Percentiles rank a stretch among this genome's conserved stretches.
Conservation (phyloP, 2,888 invertebrate species). For the Heteromyza rotundicornis region DNA sequence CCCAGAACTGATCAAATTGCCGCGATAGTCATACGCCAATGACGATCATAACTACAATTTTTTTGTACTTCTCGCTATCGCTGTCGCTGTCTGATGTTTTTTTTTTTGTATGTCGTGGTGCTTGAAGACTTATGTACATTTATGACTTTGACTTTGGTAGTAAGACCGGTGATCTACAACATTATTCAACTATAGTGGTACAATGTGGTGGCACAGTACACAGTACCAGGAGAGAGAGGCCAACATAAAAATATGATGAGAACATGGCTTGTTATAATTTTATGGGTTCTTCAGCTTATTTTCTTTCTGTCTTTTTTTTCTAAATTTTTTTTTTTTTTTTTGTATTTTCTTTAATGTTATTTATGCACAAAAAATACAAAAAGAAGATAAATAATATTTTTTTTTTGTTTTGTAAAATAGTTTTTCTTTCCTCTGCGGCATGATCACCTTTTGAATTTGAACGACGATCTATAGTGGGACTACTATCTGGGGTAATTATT, state of each 20-base stretch:
- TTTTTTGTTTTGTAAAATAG: not conserved
- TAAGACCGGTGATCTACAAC: constrained; percentile 3
- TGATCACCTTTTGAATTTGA: not conserved
- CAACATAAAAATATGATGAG: constrained; percentile 6
- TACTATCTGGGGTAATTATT: constrained; percentile 7
- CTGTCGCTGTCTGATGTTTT: not conserved
- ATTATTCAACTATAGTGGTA: not conserved
- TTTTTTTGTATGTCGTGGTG: not conserved
- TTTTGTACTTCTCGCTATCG: not conserved
- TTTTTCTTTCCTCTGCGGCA: not conserved
- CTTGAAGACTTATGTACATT: not conserved
- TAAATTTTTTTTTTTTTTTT: not conserved
- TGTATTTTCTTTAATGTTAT: not conserved
- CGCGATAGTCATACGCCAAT: not conserved
- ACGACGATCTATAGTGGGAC: not conserved
- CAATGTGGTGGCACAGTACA: no score
- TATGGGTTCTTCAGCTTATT: constrained; percentile 4
- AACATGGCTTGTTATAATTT: constrained; percentile 6
- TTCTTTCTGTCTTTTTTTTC: not conserved
- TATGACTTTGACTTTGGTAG: not conserved
- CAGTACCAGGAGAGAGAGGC: not conserved
- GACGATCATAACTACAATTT: constrained; percentile 1
- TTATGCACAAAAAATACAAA: not conserved
- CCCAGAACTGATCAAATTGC: not conserved
- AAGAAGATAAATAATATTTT: not conserved